Base-by-base conservation (phyloP, 2,113 vertebrate genomes). In the Peromyscus maniculatus region DNA sequence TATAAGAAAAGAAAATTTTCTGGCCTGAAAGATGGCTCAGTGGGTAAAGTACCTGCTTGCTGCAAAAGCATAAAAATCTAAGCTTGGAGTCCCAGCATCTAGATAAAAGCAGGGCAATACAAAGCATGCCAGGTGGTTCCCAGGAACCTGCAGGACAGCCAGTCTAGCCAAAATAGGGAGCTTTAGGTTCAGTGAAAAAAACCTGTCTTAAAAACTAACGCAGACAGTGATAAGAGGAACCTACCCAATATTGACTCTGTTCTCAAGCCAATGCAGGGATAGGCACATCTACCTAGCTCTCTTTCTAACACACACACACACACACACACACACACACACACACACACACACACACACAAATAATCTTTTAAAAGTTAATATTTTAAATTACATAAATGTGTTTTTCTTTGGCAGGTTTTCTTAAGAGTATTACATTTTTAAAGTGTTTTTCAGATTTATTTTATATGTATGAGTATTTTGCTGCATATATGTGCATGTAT, bases 1-100 rank as follows among this genome's bases (percentile, higher is more conserved):
- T 67, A 7, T 46, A 92, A 92, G n/a, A 71, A 96, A 90, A 93
- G 36, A 83, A 62, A 67, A 10, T n/a, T 84, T 43, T 31, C 22
- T 46, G 17, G 84, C 8, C 28, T 67, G 31, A 28, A 26, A 87
- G 64, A 49, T 12, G 43, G 26, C 24, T 67, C 28, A 46, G 64
- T 33, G 59, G 43, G 26, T 49, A 67, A 19, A 66, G 39, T 28
- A 24, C n/a, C 46, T 43, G 64, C 62, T 49, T 87, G 24, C 28
- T 31, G 26, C 39, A 49, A n/a, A 84, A 39, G 6, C 36, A 12
- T 57, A n/a, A 62, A 36, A 17, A 87, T 46, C 36, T 67, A 43
- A 17, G 83, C 31, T 67, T 17, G 33, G 7, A 22, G 11, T 4
- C 39, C 26, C 43, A 67, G 16, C 26, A 33, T 12, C 28, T 46